phyloP scores from a whole-genome alignment of 1,140 invertebrate genomes.

The Saccostrea echinata region DNA sequence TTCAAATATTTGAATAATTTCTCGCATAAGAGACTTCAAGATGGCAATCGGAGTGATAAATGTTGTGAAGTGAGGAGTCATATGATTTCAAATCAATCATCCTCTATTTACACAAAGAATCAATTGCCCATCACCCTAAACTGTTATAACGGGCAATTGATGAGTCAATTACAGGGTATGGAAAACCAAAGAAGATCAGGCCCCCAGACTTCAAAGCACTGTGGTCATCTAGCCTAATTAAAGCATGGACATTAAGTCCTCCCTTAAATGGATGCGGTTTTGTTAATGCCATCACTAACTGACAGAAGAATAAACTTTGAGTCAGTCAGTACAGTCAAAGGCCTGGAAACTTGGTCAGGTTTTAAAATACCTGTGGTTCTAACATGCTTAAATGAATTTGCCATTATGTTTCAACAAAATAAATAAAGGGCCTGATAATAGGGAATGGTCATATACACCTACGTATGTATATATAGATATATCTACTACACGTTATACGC shows the following conservation, averaged over 20 bases:
- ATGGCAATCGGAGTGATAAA: neutral
- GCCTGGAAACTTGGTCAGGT: slow-evolving; percentile 23
- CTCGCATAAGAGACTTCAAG: neutral
- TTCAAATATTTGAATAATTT: neutral
- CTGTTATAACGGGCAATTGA: neutral
- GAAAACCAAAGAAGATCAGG: neutral
- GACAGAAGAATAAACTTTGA: neutral
- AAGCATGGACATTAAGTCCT: neutral
- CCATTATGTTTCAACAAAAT: neutral
- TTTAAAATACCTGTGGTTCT: slow-evolving; percentile 25
- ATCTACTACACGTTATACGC: neutral
- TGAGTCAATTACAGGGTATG: neutral
- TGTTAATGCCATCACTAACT: neutral
- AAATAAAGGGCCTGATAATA: neutral
- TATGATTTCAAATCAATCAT: slow-evolving; percentile 10
- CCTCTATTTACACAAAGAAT: slow-evolving; percentile 2
- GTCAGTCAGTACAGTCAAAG: neutral
- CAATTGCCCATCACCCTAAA: slow-evolving; percentile 18
- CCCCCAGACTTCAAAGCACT: neutral
- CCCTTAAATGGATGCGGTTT: slow-evolving; percentile 18
- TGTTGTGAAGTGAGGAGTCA: neutral
- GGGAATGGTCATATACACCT: neutral
- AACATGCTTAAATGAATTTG: neutral
- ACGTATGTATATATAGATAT: slow-evolving; percentile 14
- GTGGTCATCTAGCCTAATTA: slow-evolving; percentile 24